Conservation (phyloP, 2,797 vertebrate species). For the Bovichtus diacanthus region DNA sequence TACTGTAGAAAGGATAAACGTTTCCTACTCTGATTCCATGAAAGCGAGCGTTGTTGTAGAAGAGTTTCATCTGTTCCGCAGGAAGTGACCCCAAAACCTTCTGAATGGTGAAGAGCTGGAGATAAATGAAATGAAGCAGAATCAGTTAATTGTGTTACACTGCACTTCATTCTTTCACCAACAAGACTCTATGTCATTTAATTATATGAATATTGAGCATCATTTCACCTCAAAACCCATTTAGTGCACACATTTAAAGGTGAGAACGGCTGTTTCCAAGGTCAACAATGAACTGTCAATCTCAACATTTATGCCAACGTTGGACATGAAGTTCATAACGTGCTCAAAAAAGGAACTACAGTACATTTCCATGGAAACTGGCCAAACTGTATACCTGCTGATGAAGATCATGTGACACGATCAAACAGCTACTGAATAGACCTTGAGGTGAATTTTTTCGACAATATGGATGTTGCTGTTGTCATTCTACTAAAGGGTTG, state of each 20-base stretch:
- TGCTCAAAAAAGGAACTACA: not conserved
- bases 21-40: conserved; percentile 92
- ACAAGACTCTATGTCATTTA: not conserved
- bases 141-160: not conserved
- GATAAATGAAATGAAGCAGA: conserved; percentile 16
- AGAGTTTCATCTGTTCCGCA: conserved; percentile 97
- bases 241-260: not conserved
- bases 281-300: not conserved
- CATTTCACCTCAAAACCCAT: not conserved
- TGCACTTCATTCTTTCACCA: not conserved
- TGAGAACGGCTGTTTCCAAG: not conserved
- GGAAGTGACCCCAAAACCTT: conserved; percentile 95
- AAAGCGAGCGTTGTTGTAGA: conserved; percentile 97
- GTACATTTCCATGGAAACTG: conserved; percentile 6
- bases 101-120: conserved; percentile 96
- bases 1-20: not conserved
- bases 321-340: not conserved
- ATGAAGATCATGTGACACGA: not conserved
- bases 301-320: not conserved
- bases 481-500: no score
- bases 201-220: not conserved
- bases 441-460: not conserved
- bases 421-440: not conserved
- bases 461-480: not conserved
- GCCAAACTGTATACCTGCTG: not conserved